Percentiles rank a stretch among this genome's conserved stretches.
Evolutionary conservation across 1,140 invertebrate genomes (phyloP).

Genomic region (Drosophila bocqueti): DNA sequence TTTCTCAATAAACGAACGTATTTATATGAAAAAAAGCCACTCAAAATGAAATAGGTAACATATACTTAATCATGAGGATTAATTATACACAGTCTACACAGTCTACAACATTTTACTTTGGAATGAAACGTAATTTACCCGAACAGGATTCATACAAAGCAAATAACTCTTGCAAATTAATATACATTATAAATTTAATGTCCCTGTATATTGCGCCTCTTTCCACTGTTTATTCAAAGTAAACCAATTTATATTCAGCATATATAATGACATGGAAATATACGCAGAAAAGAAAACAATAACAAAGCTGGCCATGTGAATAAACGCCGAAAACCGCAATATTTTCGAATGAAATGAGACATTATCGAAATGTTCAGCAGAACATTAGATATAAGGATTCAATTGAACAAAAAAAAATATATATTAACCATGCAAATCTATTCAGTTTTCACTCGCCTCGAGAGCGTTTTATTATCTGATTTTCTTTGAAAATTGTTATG

Average conservation of each 20-base stretch:
- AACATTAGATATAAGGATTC: not conserved
- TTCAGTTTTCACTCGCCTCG: slow-evolving; percentile 2
- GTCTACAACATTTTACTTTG: not conserved
- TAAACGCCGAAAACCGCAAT: slow-evolving; percentile 3
- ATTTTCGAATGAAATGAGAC: slow-evolving; percentile 9
- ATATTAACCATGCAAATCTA: slow-evolving; percentile 2
- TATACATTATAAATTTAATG: slow-evolving; percentile 4
- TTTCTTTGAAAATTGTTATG: not conserved
- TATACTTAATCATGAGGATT: not conserved
- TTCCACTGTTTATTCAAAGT: slow-evolving; percentile 11
- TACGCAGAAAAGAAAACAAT: slow-evolving; percentile 13
- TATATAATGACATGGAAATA: slow-evolving; percentile 15
- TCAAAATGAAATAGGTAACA: not conserved
- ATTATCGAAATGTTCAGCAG: not conserved
- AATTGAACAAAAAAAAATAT: not conserved
- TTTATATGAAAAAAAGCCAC: not conserved
- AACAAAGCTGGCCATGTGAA: slow-evolving; percentile 7
- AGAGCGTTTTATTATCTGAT: slow-evolving; percentile 20
- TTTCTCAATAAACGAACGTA: no score
- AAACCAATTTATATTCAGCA: slow-evolving; percentile 28
- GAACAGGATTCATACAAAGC: not conserved
- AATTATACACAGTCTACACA: not conserved
- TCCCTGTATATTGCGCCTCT: not conserved
- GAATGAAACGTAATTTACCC: not conserved
- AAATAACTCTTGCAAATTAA: slow-evolving; percentile 15